Evolutionary conservation across 2,888 invertebrate genomes (phyloP).

Genomic region (Sylvicola cinctus): DNA sequence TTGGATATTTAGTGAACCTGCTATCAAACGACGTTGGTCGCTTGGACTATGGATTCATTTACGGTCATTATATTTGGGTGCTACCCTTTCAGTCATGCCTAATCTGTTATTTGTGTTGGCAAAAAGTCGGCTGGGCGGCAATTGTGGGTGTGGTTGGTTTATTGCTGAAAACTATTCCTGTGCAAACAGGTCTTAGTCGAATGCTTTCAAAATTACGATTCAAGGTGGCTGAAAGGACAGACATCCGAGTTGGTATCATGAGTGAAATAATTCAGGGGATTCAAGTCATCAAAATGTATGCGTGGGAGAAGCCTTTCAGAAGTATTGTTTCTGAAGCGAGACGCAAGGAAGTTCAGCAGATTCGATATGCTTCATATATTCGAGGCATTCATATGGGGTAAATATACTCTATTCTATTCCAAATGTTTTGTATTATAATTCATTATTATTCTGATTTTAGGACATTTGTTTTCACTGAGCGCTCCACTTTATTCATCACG

Average conservation of each 20-base stretch:
- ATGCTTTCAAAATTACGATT: conserved; percentile 31
- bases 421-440: not conserved
- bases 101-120: conserved; percentile 60
- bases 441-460: conserved; percentile 20
- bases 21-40: conserved; percentile 87
- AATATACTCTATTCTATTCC: conserved; percentile 8
- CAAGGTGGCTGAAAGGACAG: conserved; percentile 67
- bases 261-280: conserved; percentile 87
- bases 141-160: conserved; percentile 61
- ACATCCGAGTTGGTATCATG: conserved; percentile 80
- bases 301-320: conserved; percentile 84
- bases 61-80: conserved; percentile 74
- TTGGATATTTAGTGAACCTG: conserved; percentile 82
- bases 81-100: conserved; percentile 36
- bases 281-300: conserved; percentile 92
- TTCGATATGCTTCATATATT: conserved; percentile 40
- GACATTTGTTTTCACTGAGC: conserved; percentile 62
- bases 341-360: conserved; percentile 40
- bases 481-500: conserved; percentile 64
- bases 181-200: conserved; percentile 38
- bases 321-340: conserved; percentile 58
- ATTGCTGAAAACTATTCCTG: conserved; percentile 56
- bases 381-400: conserved; percentile 40
- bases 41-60: conserved; percentile 68
- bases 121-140: conserved; percentile 48